phyloP scores from a whole-genome alignment of 2,888 invertebrate genomes.

The Andrena praecox region DNA sequence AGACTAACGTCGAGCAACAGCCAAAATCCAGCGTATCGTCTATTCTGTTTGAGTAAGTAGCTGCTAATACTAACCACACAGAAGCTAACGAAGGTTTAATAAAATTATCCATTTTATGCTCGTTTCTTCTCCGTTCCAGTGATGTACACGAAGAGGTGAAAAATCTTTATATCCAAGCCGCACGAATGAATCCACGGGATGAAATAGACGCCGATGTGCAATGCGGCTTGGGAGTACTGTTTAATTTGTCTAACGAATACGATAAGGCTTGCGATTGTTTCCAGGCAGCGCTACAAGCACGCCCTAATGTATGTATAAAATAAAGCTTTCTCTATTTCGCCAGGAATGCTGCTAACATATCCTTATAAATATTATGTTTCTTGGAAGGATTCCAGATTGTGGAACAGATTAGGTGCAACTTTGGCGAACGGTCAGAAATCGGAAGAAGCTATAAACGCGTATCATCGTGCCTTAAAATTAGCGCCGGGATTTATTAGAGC shows the following conservation, averaged over 20 bases:
- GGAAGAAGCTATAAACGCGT: constrained; percentile 98
- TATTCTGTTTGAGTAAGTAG: constrained; percentile 82
- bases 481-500: constrained; percentile 98
- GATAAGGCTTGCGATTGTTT: constrained; percentile 99
- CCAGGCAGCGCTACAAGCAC: constrained; percentile 93
- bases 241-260: constrained; percentile 97
- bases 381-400: constrained; percentile 93
- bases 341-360: constrained; percentile 10
- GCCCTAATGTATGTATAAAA: constrained; percentile 88
- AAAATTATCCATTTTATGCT: not conserved
- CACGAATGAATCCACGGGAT: constrained; percentile 89
- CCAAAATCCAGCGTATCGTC: constrained; percentile 83
- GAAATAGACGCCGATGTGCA: constrained; percentile 96
- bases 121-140: constrained; percentile 78
- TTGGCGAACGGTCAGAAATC: constrained; percentile 97
- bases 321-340: constrained; percentile 9
- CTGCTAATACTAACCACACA: constrained; percentile 16
- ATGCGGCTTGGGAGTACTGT: constrained; percentile 97
- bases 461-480: constrained; percentile 94
- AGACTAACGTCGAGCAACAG: constrained; percentile 83
- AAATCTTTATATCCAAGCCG: constrained; percentile 92
- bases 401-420: constrained; percentile 99
- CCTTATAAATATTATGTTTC: constrained; percentile 38
- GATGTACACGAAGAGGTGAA: constrained; percentile 89
- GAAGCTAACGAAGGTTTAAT: not conserved